Evolutionary conservation across 1,140 invertebrate genomes (phyloP).

Genomic region (Drosophila equinoxialis): DNA sequence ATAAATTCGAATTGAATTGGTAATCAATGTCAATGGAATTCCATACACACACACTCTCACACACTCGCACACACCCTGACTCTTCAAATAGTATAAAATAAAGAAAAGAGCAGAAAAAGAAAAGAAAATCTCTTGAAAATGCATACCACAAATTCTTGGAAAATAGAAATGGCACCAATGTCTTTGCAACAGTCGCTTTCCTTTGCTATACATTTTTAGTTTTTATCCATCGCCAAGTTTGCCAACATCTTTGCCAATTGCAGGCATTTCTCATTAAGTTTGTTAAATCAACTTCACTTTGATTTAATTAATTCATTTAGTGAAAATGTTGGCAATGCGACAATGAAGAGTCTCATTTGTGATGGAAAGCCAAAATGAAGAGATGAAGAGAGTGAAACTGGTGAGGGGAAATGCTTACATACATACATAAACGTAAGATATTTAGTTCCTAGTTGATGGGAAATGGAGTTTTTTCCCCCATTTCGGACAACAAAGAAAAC

Average conservation of each 20-base stretch:
- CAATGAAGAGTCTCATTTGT: conserved; percentile 24
- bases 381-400: conserved; percentile 2
- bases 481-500: background rate
- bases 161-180: conserved; percentile 43
- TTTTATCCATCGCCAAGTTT: conserved; percentile 27
- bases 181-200: conserved; percentile 67
- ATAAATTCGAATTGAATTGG: too few species aligned
- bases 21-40: too few species aligned
- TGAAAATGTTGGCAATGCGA: conserved; percentile 71
- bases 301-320: conserved; percentile 80
- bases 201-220: conserved; percentile 16
- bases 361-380: too few species aligned
- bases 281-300: conserved; percentile 53
- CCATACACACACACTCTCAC: too few species aligned
- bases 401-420: too few species aligned
- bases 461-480: background rate
- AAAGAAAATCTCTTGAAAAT: background rate
- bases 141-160: conserved; percentile 66
- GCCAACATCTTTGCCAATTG: conserved; percentile 58
- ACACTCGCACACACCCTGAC: background rate
- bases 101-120: conserved; percentile 10
- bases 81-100: background rate
- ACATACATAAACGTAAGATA: background rate
- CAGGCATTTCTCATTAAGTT: conserved; percentile 75
- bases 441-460: conserved; percentile 18